phyloP scores from a whole-genome alignment of 2,888 invertebrate genomes.

The Gisinianus flammeolus region DNA sequence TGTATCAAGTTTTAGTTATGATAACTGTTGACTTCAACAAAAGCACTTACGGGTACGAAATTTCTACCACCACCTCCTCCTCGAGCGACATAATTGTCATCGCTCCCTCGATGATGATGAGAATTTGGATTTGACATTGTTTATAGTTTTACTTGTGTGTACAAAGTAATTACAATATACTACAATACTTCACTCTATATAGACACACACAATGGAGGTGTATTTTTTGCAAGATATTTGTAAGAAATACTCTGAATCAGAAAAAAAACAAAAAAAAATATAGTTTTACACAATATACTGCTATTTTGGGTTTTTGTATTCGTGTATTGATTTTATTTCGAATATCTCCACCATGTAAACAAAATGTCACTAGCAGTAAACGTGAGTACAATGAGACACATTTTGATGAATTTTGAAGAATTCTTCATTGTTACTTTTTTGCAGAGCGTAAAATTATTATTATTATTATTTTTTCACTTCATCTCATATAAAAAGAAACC shows the following conservation, averaged over 20 bases:
- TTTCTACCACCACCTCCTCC: slow-evolving; percentile 40
- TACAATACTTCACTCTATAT: not conserved
- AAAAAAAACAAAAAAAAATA: not conserved
- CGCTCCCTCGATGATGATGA: slow-evolving; percentile 5
- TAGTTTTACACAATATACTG: not conserved
- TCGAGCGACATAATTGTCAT: slow-evolving; percentile 35
- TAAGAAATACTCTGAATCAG: not conserved
- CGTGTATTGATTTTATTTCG: not conserved
- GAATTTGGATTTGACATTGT: slow-evolving; percentile 24
- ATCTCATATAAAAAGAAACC: no score
- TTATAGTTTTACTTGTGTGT: not conserved
- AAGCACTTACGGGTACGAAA: no score
- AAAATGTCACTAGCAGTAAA: slow-evolving; percentile 50
- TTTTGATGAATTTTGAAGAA: slow-evolving; percentile 38
- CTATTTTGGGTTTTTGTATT: not conserved
- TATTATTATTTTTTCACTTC: no score
- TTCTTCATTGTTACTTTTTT: slow-evolving; percentile 25
- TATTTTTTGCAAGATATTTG: not conserved
- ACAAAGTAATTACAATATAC: no score
- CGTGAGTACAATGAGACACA: slow-evolving; percentile 36
- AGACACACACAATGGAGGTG: not conserved
- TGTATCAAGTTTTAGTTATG: no score
- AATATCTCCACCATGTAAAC: slow-evolving; percentile 44
- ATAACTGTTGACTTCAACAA: no score
- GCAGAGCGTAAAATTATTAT: no score